phyloP scores from a whole-genome alignment of 2,797 vertebrate species.

The Enteromius treurensis region DNA sequence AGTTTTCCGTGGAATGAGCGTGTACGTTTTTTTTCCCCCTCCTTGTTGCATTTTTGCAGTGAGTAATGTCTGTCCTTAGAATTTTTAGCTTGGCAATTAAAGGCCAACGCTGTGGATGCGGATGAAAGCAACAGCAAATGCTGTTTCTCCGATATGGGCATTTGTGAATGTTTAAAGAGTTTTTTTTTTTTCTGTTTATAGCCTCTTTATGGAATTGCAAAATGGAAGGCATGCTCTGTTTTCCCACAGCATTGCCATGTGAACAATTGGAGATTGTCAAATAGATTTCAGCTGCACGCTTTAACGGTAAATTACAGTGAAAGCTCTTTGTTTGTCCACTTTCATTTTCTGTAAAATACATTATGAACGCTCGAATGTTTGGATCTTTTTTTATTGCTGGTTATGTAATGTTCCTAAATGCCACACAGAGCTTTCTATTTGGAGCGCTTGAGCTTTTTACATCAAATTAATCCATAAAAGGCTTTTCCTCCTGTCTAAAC shows the following conservation, averaged over 20 bases:
- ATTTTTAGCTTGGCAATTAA: constrained; percentile 46
- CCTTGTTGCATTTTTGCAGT: constrained; percentile 1
- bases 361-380: constrained; percentile 48
- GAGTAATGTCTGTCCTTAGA: constrained; percentile 33
- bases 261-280: constrained; percentile 37
- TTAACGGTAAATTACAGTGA: constrained; percentile 31
- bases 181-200: constrained; percentile 45
- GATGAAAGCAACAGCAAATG: constrained; percentile 40
- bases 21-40: background rate
- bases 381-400: constrained; percentile 26
- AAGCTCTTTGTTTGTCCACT: constrained; percentile 29
- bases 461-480: constrained; percentile 63
- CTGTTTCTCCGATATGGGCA: constrained; percentile 33
- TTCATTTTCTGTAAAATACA: constrained; percentile 47
- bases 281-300: constrained; percentile 34
- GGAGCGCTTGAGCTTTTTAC: constrained; percentile 55
- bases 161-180: constrained; percentile 46
- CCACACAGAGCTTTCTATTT: constrained; percentile 48
- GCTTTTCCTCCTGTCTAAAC: constrained; percentile 60
- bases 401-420: constrained; percentile 56
- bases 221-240: constrained; percentile 34
- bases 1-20: constrained; percentile 9
- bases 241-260: constrained; percentile 8
- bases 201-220: constrained; percentile 32
- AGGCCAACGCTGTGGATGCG: constrained; percentile 31